Base-by-base conservation (phyloP, 2,797 vertebrate species). In the Chelon labrosus region DNA sequence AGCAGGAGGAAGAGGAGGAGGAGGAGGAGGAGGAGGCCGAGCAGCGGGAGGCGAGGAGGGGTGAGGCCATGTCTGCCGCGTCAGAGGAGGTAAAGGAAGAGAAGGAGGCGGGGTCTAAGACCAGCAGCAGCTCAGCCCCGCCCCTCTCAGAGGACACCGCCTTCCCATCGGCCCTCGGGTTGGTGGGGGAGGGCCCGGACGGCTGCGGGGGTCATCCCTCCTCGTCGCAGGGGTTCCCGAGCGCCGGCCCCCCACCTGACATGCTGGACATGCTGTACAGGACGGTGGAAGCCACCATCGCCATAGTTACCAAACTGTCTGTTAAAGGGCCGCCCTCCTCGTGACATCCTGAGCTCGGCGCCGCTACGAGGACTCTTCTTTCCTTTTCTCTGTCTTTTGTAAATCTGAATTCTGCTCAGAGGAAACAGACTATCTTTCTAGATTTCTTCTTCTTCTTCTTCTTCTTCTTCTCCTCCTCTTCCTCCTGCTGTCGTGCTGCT, bases 271-370 rank as follows among this genome's bases (percentile, higher is more conserved):
- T 95, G 94, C 95, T 99, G 86, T 96, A 97, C 90, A 95, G 97
- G 95, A 99, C 98, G 90, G 96, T 98, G 88, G 98, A 99, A 89
- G 96, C 98, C 66, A 96, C 97, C 35, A 96, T 99, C 87, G 95
- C 96, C n/a, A 94, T 97, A 92, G 96, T 99, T 88, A 95, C 93
- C 85, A 97, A 98, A 96, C 96, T 98, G 91, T 95, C 95, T 10
- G 78, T 91, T 65, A 97, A 97, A 95, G 96, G 93, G 88, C 94
- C 96, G 86, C 93, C 97, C 25, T 82, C 91, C 87, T 99, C 96
- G 94, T 99, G 98, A 99, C 97, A 95, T 94, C 95, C 94, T 93
- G 94, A 20, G 35, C 58, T 69, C 54, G 41, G 66, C 62, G 84
- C 79, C 75, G 13, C 80, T 77, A 80, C 61, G 74, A 87, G 70